A percentile compares a stretch with the other conserved stretches of the same genome.
These are phyloP conservation scores for Myripristis murdjan DNA, from an alignment of 2,797 vertebrate species.

Conservation along the genomic window DNA sequence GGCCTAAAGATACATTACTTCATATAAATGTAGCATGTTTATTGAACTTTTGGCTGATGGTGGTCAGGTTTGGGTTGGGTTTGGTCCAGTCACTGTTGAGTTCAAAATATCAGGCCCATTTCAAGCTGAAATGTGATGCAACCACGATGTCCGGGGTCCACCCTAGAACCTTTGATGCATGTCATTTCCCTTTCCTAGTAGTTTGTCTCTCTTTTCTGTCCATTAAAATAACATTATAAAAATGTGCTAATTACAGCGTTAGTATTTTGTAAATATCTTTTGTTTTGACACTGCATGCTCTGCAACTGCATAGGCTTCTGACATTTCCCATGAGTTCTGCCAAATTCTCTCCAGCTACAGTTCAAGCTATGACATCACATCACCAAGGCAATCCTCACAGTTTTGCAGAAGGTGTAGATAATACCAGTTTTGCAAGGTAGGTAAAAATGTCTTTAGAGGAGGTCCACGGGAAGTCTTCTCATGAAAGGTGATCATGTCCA, in stretches of 20 bases:
- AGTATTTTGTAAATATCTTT: neutral
- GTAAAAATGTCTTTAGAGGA: neutral
- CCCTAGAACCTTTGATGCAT: too few species aligned
- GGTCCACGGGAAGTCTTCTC: neutral
- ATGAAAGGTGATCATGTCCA: constrained; percentile 16
- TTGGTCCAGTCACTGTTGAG: too few species aligned
- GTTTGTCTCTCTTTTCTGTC: too few species aligned
- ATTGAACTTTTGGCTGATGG: too few species aligned
- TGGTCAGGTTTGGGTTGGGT: too few species aligned
- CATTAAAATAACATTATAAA: too few species aligned
- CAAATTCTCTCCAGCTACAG: neutral
- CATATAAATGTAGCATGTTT: too few species aligned
- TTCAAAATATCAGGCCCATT: too few species aligned
- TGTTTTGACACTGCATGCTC: neutral
- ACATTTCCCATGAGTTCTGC: neutral
- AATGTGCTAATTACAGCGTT: too few species aligned
- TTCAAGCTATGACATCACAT: neutral
- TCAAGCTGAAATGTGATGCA: too few species aligned
- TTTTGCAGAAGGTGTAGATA: neutral
- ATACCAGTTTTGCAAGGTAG: neutral
- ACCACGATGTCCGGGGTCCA: too few species aligned
- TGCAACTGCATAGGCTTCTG: neutral
- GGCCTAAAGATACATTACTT: too few species aligned
- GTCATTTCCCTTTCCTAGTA: neutral
- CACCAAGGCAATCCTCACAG: neutral